Evolutionary conservation across 2,888 invertebrate species (phyloP), one percentile per base, ranked within the genome.

Genomic region (Drosophila austrosaltans): DNA sequence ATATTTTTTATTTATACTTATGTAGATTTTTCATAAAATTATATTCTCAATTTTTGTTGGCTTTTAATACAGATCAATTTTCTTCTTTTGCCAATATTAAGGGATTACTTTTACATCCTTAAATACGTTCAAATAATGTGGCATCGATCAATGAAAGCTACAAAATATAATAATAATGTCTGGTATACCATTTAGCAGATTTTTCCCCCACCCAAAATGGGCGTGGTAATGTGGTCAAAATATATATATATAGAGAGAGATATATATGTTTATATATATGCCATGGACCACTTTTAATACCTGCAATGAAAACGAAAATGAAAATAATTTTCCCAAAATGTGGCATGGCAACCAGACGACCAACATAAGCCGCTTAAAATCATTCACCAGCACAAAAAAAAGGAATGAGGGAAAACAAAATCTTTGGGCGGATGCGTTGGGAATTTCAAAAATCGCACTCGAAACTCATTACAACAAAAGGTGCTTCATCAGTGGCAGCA

Each of bases 391-490:
- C 58, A 63, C 10, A 59, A 60, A 54, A 68, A 62, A 25, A 39
- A 53, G 30, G 62, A 25, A 48, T 7, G 20, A 40, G 54, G 2
- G 61, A 32, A 39, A 22, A 59, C 22, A 53, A 59, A 39, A 48
- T 30, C 16, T 61, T 56, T 22, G 32, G 16, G 57, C 58, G 59
- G 25, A 53, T 58, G 53, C 12, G 59, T 66, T 42, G 65, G 69
- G 68, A 62, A 64, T 75, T 77, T 76, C 64, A 75, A 76, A 78
- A 82, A 74, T 89, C 72, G 74, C 89, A 87, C 86, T 86, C 74
- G 73, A 86, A 86, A 87, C 86, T 86, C 86, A 86, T 86, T 89
- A 89, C 86, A 87, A 86, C 89, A 86, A 86, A 86, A 87, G 89
- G 88, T 87, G 83, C 89, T 89, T 87, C 88, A 86, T 85, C 85